Percentiles rank a stretch among this genome's conserved stretches.
phyloP scores from a whole-genome alignment of 1,140 invertebrate genomes.

The Drosophila navojoa region DNA sequence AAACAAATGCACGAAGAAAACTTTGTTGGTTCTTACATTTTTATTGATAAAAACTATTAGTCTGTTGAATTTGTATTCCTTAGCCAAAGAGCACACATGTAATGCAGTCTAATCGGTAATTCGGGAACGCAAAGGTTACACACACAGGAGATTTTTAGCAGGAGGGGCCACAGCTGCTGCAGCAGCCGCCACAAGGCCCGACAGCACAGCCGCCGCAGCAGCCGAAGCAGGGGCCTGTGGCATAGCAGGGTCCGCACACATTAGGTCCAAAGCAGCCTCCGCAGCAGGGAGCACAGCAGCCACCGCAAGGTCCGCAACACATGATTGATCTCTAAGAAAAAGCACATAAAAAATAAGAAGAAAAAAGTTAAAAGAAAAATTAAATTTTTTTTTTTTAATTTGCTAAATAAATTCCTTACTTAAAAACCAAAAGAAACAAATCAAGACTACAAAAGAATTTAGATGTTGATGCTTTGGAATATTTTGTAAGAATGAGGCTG shows the following conservation, averaged over 20 bases:
- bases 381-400: neutral
- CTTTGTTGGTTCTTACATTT: no score
- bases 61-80: no score
- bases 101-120: no score
- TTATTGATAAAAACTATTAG: no score
- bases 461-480: slow-evolving; percentile 15
- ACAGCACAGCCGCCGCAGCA: slow-evolving; percentile 25
- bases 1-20: no score
- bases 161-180: slow-evolving; percentile 39
- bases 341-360: neutral
- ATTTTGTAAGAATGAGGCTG: slow-evolving; percentile 26
- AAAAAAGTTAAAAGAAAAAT: no score
- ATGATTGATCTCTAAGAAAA: slow-evolving; percentile 29
- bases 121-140: neutral
- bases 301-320: slow-evolving; percentile 46
- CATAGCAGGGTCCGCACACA: slow-evolving; percentile 39
- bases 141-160: slow-evolving; percentile 5
- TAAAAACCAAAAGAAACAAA: slow-evolving; percentile 28
- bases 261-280: slow-evolving; percentile 38
- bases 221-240: slow-evolving; percentile 38
- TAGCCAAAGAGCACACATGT: no score
- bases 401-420: neutral
- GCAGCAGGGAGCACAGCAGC: slow-evolving; percentile 34
- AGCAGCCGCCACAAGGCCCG: slow-evolving; percentile 35
- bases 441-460: slow-evolving; percentile 45